Base-by-base conservation (phyloP, 2,888 invertebrate species). In the Tipula helvola region DNA sequence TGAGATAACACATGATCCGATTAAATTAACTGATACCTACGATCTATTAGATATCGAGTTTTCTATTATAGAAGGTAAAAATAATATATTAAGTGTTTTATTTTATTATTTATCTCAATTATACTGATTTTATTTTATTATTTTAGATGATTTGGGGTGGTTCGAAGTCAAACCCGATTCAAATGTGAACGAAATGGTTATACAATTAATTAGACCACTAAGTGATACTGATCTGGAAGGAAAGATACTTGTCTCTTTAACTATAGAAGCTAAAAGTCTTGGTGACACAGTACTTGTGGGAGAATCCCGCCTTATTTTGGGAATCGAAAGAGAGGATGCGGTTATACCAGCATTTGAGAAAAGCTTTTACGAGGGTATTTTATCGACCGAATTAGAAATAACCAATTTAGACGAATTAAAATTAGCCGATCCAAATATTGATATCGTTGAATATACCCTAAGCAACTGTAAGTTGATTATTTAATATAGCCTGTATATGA, bases 281-380 rank as follows among this genome's bases (percentile, higher is more conserved):
- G 71, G 12, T 2, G 4, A 28, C 13, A 28, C 28, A 8, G 28
- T 28, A 71, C 8, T 28, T 12, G 71, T 28, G 10, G 71, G 10
- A 4, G 88, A 89, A 87, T 83, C 83, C 0, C 86, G 87, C 18
- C 18, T 89, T 5, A 84, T 87, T 0, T 88, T 88, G 13, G 88
- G 87, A 28, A 84, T 39, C 16, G 87, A 88, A 47, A 87, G 87
- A 10, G 88, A 89, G n/a, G 28, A 88, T 12, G 86, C 89, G 10
- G 86, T 87, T 83, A 3, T 89, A 47, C 87, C 88, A 13, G 28
- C 18, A 4, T 42, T 85, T 16, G 42, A 85, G 16, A 12, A 28
- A 8, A 42, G 18, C 42, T 42, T 85, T 41, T 85, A 85, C 39
- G 41, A 85, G 16, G 41, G 36, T 39, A 36, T 4, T 10, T 12